Percentiles rank a stretch among this genome's conserved stretches.
phyloP scores from a whole-genome alignment of 2,797 vertebrate genomes.

The Paguma larvata region DNA sequence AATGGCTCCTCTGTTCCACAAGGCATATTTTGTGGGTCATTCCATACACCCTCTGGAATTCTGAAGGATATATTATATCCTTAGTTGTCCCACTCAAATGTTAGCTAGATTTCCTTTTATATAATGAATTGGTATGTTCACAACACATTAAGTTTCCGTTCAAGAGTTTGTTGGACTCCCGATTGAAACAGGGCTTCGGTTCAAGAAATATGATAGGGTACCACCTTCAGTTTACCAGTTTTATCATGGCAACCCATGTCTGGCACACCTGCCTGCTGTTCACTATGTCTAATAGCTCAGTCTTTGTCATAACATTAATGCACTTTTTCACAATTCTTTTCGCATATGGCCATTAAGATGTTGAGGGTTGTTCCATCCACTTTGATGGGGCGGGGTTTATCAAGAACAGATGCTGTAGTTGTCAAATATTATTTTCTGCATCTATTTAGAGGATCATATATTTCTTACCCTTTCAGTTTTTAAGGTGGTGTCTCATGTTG shows the following conservation, averaged over 20 bases:
- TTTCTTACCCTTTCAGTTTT: too few species aligned
- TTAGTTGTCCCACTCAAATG: neutral
- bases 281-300: neutral
- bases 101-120: neutral
- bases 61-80: neutral
- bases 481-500: too few species aligned
- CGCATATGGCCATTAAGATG: too few species aligned
- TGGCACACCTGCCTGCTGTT: neutral
- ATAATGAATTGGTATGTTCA: neutral
- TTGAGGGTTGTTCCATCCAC: too few species aligned
- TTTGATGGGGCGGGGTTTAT: too few species aligned
- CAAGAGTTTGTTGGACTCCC: neutral
- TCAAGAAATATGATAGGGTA: neutral
- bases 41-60: neutral
- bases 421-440: too few species aligned
- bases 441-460: too few species aligned
- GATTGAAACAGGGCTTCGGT: neutral
- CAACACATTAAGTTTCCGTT: neutral
- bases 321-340: neutral
- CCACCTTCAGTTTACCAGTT: neutral
- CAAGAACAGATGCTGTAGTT: too few species aligned
- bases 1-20: neutral
- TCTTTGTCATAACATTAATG: neutral
- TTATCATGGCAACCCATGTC: neutral
- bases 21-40: neutral